Evolutionary conservation across 2,888 invertebrate genomes (phyloP), one percentile per base, ranked within the genome.

Genomic region (Quadroppia sp.): DNA sequence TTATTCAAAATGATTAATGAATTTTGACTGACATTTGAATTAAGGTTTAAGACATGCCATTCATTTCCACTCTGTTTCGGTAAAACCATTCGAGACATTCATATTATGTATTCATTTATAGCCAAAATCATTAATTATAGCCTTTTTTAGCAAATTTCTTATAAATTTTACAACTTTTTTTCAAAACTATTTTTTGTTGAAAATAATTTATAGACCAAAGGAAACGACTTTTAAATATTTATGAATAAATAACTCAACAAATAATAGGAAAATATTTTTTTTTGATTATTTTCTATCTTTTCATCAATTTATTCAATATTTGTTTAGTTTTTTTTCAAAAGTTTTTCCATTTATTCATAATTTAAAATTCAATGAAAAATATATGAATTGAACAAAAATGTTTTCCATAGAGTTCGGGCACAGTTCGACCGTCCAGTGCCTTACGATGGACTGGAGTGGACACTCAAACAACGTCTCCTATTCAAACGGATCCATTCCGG

Each of bases 11-110:
- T 64, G 32, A 64, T 64, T 53, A 53, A 64, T 64, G 61, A n/a
- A n/a, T 32, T 64, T 64, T 36, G 36, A 64, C 32, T 64, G 61
- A 64, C 61, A 64, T 23, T 64, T 64, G 36, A 64, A 64, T 64
- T 64, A 20, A 64, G 32, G 9, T 40, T 3, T 64, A 64, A 56
- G 56, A 56, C 56, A 56, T 45, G 28, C 23, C 15, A 56, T 56
- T 56, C 30, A 13, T 30, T 56, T 56, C 28, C 11, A 30, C 30
- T 56, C 36, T 7, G 36, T 56, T 56, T 56, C 30, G 2, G 7
- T 56, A 56, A 30, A 50, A n/a, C 15, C 45, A 17, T 50, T 7
- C 2, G 15, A 17, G 2, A 45, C 6, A 13, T 45, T 45, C 6
- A 15, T 45, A 36, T 36, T 36, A 7, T 9, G 4, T 36, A 36